A percentile compares a stretch with the other conserved stretches of the same genome.
Evolutionary conservation across 2,888 invertebrate genomes (phyloP).

Genomic region (Aphrophora alni): DNA sequence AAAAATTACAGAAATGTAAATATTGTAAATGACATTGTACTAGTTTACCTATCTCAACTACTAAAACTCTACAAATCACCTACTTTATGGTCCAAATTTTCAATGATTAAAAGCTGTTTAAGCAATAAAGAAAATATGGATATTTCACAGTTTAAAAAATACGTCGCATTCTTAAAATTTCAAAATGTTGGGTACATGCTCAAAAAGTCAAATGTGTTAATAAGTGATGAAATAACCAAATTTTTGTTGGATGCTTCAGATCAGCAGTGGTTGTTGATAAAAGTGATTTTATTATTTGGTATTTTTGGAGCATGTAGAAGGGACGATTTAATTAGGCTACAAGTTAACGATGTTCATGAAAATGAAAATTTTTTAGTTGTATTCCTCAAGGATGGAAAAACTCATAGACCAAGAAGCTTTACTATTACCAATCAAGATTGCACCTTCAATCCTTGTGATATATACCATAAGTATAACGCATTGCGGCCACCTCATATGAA

Average conservation of each 20-base stretch:
- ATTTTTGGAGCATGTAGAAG: not conserved
- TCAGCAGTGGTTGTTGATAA: not conserved
- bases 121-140: constrained; percentile 1
- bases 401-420: not conserved
- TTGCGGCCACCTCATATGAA: not conserved
- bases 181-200: not conserved
- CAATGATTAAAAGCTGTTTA: not conserved
- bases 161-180: not conserved
- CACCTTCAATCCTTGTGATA: not conserved
- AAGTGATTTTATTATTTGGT: not conserved
- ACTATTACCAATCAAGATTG: not conserved
- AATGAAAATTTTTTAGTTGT: not conserved
- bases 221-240: not conserved
- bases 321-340: constrained; percentile 1
- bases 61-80: not conserved
- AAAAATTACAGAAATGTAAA: not conserved
- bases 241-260: not conserved
- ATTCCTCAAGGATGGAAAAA: not conserved
- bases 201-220: not conserved
- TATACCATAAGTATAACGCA: not conserved
- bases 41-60: not conserved
- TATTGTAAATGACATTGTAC: not conserved
- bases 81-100: constrained; percentile 3
- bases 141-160: not conserved
- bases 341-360: not conserved